A percentile compares a stretch with the other conserved stretches of the same genome.
Conservation (phyloP, 2,797 vertebrate genomes). For the Tarsius wallacei region DNA sequence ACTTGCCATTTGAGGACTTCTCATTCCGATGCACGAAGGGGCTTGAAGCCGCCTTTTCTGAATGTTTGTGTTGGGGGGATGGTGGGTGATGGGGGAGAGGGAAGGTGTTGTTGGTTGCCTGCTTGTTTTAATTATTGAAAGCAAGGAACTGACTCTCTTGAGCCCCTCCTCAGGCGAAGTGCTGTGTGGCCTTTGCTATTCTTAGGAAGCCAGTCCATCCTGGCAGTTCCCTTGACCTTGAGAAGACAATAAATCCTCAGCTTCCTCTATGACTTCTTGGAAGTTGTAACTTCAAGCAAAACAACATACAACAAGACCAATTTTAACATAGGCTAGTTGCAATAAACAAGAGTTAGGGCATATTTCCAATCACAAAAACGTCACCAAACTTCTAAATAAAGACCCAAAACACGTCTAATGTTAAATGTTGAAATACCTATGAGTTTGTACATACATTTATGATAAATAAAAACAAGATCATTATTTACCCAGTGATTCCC, state of each 20-base stretch:
- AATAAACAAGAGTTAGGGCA: background rate
- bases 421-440: background rate
- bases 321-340: background rate
- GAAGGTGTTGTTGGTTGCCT: background rate
- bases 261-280: background rate
- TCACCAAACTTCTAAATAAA: background rate
- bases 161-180: background rate
- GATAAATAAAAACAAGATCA: background rate
- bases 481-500: background rate
- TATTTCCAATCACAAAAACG: background rate
- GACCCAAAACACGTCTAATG: background rate
- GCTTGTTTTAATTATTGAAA: background rate
- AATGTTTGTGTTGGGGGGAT: background rate
- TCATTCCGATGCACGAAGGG: fast-evolving
- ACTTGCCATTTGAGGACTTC: background rate
- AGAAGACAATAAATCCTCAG: background rate
- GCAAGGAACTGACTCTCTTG: background rate
- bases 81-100: background rate
- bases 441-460: background rate
- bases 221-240: too few relatives aligned
- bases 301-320: background rate
- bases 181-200: background rate
- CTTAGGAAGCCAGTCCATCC: too few relatives aligned
- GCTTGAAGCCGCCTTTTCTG: background rate
- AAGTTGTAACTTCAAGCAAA: background rate